These are phyloP conservation scores for Ectropis grisescens DNA, from an alignment of 1,140 invertebrate genomes.

Conservation along the genomic window DNA sequence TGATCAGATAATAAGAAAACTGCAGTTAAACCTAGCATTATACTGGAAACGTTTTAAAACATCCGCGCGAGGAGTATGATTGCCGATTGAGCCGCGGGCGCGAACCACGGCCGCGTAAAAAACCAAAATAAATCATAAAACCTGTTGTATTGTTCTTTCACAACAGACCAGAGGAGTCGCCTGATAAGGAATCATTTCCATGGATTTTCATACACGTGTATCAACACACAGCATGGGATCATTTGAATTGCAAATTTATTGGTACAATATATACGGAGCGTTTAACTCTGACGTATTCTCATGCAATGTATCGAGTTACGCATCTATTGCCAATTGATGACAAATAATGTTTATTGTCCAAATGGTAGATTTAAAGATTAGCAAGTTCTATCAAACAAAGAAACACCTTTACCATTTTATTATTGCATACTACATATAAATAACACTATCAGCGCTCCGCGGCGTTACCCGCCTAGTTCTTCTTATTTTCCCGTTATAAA, in stretches of 20 bases:
- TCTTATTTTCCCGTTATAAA: too few species aligned
- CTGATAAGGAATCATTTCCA: conserved; percentile 46
- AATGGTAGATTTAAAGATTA: too few species aligned
- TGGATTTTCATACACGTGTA: conserved; percentile 38
- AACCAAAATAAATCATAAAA: conserved; percentile 54
- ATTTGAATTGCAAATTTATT: conserved; percentile 17
- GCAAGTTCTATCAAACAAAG: too few species aligned
- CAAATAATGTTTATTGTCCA: too few species aligned
- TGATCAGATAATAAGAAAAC: too few species aligned
- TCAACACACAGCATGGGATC: conserved; percentile 20
- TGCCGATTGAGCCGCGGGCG: conserved; percentile 15
- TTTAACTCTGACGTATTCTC: conserved; percentile 5
- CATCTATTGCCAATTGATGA: too few species aligned
- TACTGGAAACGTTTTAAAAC: conserved; percentile 28
- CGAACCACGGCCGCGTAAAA: conserved; percentile 25
- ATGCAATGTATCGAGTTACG: too few species aligned
- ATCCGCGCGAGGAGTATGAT: conserved; percentile 23
- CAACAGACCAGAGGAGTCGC: conserved; percentile 28
- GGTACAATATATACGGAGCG: conserved; percentile 9
- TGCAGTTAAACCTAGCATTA: too few species aligned
- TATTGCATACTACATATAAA: too few species aligned
- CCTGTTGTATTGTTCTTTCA: conserved; percentile 60
- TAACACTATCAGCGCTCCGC: too few species aligned
- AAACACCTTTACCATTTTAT: too few species aligned
- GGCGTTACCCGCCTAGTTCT: too few species aligned